phyloP scores from a whole-genome alignment of 2,888 invertebrate species.

The Kryphioiulus occultus region DNA sequence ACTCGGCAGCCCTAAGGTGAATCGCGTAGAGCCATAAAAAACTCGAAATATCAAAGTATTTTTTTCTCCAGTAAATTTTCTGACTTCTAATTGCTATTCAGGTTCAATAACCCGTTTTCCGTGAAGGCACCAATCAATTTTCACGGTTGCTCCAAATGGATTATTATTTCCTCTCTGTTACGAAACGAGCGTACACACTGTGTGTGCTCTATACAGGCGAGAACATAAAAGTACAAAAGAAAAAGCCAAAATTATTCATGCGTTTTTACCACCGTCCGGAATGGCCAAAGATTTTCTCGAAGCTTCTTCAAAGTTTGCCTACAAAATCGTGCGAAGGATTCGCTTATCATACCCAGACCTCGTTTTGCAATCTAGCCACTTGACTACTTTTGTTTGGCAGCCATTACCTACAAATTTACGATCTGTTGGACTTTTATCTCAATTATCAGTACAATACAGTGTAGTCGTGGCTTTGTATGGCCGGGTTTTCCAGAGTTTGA shows the following conservation, averaged over 20 bases:
- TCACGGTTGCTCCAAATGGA: background rate
- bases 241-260: background rate
- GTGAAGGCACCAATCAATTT: conserved; percentile 5
- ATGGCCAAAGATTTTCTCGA: background rate
- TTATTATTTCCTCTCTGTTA: conserved; percentile 3
- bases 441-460: too few species aligned
- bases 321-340: background rate
- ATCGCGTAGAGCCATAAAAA: background rate
- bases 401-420: background rate
- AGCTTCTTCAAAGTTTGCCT: background rate
- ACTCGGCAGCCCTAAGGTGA: background rate
- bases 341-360: background rate
- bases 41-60: background rate
- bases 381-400: background rate
- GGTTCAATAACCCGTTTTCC: background rate
- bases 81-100: background rate
- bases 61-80: background rate
- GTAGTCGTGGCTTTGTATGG: too few species aligned
- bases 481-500: too few species aligned
- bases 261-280: background rate
- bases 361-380: background rate
- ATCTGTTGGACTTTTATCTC: too few species aligned
- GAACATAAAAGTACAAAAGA: background rate
- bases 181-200: background rate
- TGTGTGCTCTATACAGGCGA: background rate